phyloP scores from a whole-genome alignment of 1,140 invertebrate genomes.

The Lucilia sericata region DNA sequence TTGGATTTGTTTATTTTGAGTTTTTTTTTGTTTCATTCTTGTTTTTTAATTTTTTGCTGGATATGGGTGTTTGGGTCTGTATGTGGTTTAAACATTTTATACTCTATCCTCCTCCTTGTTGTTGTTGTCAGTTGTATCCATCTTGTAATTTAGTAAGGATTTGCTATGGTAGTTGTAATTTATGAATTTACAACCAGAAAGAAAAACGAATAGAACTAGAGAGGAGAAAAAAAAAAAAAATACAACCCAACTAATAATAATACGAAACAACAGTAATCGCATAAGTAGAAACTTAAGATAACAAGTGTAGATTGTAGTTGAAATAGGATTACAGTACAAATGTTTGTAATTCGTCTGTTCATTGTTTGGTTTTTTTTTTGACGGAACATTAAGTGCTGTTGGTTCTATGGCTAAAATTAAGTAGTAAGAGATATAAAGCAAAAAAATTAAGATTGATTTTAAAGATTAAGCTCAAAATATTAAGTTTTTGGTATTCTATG shows the following conservation, averaged over 20 bases:
- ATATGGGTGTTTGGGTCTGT: not conserved
- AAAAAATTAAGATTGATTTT: not conserved
- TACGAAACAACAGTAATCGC: not conserved
- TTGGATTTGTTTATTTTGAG: slow-evolving; percentile 38
- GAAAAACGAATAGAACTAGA: not conserved
- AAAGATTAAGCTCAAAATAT: not conserved
- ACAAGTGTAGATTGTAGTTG: not conserved
- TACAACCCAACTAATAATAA: not conserved
- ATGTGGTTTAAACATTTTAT: not conserved
- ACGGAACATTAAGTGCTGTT: not conserved
- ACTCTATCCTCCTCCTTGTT: not conserved
- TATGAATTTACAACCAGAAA: slow-evolving; percentile 37
- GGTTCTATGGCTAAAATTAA: too few species aligned
- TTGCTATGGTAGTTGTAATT: not conserved
- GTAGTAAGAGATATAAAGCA: not conserved
- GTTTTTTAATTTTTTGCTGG: not conserved
- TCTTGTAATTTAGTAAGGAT: slow-evolving; percentile 24
- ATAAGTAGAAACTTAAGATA: slow-evolving; percentile 21
- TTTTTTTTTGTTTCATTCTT: not conserved
- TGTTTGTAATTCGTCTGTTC: not conserved
- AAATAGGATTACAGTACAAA: not conserved
- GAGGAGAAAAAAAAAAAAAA: not conserved
- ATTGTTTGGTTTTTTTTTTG: not conserved
- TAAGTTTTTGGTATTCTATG: too few species aligned
- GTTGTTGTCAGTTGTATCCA: not conserved